Base-by-base conservation (phyloP, 37 sponge, comb jelly and placozoan species). In the Ephydatia muelleri region DNA sequence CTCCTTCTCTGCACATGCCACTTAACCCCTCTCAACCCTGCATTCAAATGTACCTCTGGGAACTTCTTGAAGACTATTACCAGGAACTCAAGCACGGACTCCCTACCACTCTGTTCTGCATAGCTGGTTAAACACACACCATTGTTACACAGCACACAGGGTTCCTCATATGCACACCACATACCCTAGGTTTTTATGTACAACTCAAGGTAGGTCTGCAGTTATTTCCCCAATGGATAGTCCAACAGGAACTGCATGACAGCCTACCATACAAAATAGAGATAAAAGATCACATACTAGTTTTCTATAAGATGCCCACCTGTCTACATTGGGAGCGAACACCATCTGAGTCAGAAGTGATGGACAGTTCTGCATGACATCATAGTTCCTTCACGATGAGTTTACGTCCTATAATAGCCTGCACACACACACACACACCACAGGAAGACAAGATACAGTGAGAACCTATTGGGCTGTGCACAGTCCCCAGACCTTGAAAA, bases 181-280 rank as follows among this genome's bases (percentile, higher is more conserved):
- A 39, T 75, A 95, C 96, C 79, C 85, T 5, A 96, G 76, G 48
- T 96, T 96, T 19, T 67, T 43, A 93, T 64, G 28, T 89, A 85
- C 77, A 91, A 85, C 32, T 84, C 87, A 57, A 96, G 68, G 76
- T 89, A 86, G 0, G 65, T 74, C 37, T 88, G 49, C 19, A 93
- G 43, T 29, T 88, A 93, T 83, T 93, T 96, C 23, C 95, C 95
- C 32, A 96, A 87, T 33, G 89, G 89, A 78, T 96, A 96, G 68
- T 93, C 95, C 79, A 96, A 31, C 31, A 96, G 32, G 38, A 90
- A 96, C 75, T 91, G 94, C 25, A 93, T 16, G 14, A 88, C 72
- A 80, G 72, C 80, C 96, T 78, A 3, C 36, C 77, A 5, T 34
- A 2, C 22, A 0, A 57, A 21, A 75, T 2, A 0, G 28, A 80